phyloP scores from a whole-genome alignment of 1,140 invertebrate genomes.

The Theocolax elegans region DNA sequence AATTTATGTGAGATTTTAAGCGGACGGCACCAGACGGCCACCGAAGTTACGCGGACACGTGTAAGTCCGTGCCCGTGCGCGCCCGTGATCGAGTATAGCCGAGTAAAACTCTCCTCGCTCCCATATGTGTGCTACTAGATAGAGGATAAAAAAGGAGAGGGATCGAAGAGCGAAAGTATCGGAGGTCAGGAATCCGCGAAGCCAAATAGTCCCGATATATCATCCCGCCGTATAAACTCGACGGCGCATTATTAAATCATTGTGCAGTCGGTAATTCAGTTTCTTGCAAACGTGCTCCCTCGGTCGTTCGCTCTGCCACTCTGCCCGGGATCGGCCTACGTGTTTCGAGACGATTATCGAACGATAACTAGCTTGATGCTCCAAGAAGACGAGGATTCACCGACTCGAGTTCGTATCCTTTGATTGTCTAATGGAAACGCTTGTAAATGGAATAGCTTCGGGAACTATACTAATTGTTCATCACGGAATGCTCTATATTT shows the following conservation, averaged over 20 bases:
- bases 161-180: background rate
- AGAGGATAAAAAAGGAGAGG: too few relatives aligned
- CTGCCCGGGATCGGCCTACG: too few relatives aligned
- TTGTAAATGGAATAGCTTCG: too few relatives aligned
- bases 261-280: slow-evolving; percentile 60
- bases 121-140: too few relatives aligned
- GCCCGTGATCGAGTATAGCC: too few relatives aligned
- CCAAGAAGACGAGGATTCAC: background rate
- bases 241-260: slow-evolving; percentile 57
- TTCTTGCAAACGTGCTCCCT: slow-evolving; percentile 51
- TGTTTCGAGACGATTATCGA: slow-evolving; percentile 60
- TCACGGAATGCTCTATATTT: too few relatives aligned
- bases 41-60: slow-evolving; percentile 16
- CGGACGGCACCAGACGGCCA: slow-evolving; percentile 34
- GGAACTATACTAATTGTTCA: too few relatives aligned
- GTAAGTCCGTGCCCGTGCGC: background rate
- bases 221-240: slow-evolving; percentile 23
- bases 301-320: too few relatives aligned
- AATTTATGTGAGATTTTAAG: slow-evolving; percentile 51
- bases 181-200: background rate
- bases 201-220: slow-evolving; percentile 58
- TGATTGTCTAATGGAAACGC: too few relatives aligned
- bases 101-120: too few relatives aligned
- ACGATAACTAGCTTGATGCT: slow-evolving; percentile 52
- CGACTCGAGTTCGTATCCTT: too few relatives aligned